Evolutionary conservation across 2,113 vertebrate genomes (phyloP), one percentile per base, ranked within the genome.

Genomic region (Charina bottae): DNA sequence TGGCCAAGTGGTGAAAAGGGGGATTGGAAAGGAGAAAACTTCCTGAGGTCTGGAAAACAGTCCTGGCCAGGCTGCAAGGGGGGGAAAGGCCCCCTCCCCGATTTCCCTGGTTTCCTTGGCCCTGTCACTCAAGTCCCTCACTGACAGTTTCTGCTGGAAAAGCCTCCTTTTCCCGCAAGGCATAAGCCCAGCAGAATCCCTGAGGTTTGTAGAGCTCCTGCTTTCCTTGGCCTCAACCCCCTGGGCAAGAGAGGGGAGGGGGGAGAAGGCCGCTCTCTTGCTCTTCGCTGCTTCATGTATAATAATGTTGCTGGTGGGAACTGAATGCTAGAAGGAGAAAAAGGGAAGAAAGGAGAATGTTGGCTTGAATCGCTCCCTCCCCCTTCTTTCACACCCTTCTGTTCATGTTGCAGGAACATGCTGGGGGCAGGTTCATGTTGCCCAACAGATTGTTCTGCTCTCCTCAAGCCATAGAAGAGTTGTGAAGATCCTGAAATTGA

Each of bases 401-500:
- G 93, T 92, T 96, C 96, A 86, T 93, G 95, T 96, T 95, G 93
- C 95, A 93, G 96, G 94, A 96, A 85, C 83, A 12, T 26, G 83
- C 33, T 53, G 46, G 83, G 83, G 26, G 46, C 23, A 24, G 83
- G 21, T 4, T 53, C 23, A 1, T 53, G 98, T 98, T 97, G 97
- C 97, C 96, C 95, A 94, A 94, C 95, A 97, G 96, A 97, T 94
- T 88, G 92, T 53, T 13, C 96, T 55, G 2, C 95, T 97, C 97
- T 97, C 97, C 97, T 95, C 93, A 92, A 97, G 98, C 96, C 96
- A 97, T 97, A 95, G 96, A 95, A 96, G 96, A 97, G 90, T 96
- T 96, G 95, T 97, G 95, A 96, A 97, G 97, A 97, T 97, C 90
- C 97, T 97, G 97, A 98, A 98, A 97, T 97, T 96, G 96, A 98